Base-by-base conservation (phyloP, 2,888 invertebrate genomes). In the Meliscaeva auricollis region DNA sequence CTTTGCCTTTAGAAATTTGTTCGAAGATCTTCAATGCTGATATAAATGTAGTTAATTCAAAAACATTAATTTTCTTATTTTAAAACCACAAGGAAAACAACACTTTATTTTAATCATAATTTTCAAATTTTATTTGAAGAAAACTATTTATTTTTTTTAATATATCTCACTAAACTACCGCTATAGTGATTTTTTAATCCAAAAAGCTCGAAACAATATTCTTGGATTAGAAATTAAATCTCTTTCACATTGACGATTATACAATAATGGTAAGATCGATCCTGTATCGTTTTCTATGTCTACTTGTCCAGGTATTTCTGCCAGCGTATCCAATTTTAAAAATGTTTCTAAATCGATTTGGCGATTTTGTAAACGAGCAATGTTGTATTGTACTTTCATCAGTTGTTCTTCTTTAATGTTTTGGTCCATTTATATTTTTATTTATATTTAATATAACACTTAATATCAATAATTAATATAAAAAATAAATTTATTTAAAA, bases 201-300 rank as follows among this genome's bases (percentile, higher is more conserved):
- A 38, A 9, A 11, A 38, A 38, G 6, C n/a, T 7, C 26, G n/a
- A 52, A 52, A 44, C 44, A 56, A 30, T 44, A 6, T 6, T 56
- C 62, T 72, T 30, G 46, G 15, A 46, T 46, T 17, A 7, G 46
- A 46, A 17, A 46, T 46, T 9, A 46, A 17, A 17, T 46, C 17
- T 8, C 13, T 46, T 46, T 46, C 46, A 46, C 46, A 17, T 2
- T 46, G n/a, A 44, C 17, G 46, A 9, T 8, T 46, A 9, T 9
- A 2, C 7, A 46, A 17, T 17, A 17, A 5, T 3, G 46, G 11
- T 15, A 46, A 8, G 2, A 46, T 46, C 17, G 9, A 17, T 46
- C 17, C 17, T 7, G 2, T 20, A 2, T 6, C 46, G 17, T 46
- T 20, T 2, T 17, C 8, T 20, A 13, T 6, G 8, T 9, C 13